phyloP scores from a whole-genome alignment of 2,797 vertebrate genomes.

The Leucoraja ocellata region DNA sequence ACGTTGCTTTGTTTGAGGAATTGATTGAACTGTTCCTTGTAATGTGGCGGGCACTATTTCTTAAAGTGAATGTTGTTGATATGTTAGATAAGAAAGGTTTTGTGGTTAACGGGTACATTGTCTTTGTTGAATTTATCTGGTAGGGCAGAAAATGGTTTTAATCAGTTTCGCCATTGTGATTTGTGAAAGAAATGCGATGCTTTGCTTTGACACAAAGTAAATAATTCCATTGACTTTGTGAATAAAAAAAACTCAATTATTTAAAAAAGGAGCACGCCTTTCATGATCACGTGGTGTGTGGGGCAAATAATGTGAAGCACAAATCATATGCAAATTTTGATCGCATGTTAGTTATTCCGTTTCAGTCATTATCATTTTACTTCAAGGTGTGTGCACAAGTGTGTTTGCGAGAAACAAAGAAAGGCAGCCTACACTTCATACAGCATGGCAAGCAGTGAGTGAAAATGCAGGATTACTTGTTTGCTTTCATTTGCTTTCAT shows the following conservation, averaged over 20 bases:
- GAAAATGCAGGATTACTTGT: neutral
- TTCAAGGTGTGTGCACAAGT: neutral
- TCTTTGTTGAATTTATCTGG: neutral
- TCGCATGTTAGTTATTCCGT: no score
- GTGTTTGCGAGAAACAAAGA: neutral
- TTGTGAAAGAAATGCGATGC: neutral
- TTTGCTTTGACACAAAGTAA: neutral
- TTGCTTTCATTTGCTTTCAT: neutral
- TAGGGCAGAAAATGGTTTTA: neutral
- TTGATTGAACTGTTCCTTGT: neutral
- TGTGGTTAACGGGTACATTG: neutral
- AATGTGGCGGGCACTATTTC: neutral
- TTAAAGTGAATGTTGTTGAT: neutral
- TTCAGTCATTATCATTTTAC: neutral
- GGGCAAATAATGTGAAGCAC: neutral
- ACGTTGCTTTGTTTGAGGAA: neutral
- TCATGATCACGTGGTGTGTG: neutral
- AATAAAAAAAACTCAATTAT: neutral
- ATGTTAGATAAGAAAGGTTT: neutral
- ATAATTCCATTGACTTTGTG: neutral
- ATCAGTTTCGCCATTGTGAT: neutral
- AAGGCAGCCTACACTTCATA: no score
- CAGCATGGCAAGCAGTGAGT: constrained; percentile 28
- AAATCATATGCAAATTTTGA: neutral
- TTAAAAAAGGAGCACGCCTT: neutral